Evolutionary conservation across 1,140 invertebrate genomes (phyloP).

Genomic region (Carcinoscorpius rotundicauda): DNA sequence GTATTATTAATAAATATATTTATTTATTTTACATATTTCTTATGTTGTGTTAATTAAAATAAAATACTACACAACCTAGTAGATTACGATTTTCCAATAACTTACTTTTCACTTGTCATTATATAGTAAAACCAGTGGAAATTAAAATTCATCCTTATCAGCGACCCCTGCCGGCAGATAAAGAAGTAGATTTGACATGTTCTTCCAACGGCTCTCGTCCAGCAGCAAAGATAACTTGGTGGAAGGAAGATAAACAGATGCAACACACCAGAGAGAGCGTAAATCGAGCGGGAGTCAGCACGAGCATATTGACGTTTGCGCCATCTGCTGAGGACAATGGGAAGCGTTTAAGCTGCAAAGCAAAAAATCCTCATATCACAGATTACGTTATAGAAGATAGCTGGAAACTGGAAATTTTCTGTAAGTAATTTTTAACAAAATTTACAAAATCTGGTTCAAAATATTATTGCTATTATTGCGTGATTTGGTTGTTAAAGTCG

Average conservation of each 20-base stretch:
- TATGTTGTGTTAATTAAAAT: no score
- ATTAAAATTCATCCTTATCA: slow-evolving; percentile 61
- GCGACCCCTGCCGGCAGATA: slow-evolving; percentile 64
- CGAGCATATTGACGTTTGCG: slow-evolving; percentile 61
- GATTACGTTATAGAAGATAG: slow-evolving; percentile 62
- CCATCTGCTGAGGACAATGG: slow-evolving; percentile 63
- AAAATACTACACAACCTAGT: no score
- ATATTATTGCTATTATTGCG: no score
- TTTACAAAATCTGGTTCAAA: no score
- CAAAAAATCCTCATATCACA: slow-evolving; percentile 54
- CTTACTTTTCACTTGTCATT: slow-evolving; percentile 22
- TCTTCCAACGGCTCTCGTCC: slow-evolving; percentile 72
- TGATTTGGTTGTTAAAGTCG: no score
- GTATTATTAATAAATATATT: no score
- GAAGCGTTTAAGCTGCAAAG: slow-evolving; percentile 63
- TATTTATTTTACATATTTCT: no score
- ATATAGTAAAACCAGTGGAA: slow-evolving; percentile 63
- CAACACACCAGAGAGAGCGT: slow-evolving; percentile 7
- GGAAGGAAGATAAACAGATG: slow-evolving; percentile 48
- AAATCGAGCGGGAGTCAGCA: slow-evolving; percentile 47
- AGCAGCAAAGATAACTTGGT: slow-evolving; percentile 71
- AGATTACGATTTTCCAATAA: background rate
- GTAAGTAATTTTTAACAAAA: slow-evolving; percentile 44
- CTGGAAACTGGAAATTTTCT: slow-evolving; percentile 74
- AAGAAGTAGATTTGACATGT: slow-evolving; percentile 67